A percentile compares a stretch with the other conserved stretches of the same genome.
Evolutionary conservation across 2,113 vertebrate genomes (phyloP).

Genomic region (Gila orcuttii): DNA sequence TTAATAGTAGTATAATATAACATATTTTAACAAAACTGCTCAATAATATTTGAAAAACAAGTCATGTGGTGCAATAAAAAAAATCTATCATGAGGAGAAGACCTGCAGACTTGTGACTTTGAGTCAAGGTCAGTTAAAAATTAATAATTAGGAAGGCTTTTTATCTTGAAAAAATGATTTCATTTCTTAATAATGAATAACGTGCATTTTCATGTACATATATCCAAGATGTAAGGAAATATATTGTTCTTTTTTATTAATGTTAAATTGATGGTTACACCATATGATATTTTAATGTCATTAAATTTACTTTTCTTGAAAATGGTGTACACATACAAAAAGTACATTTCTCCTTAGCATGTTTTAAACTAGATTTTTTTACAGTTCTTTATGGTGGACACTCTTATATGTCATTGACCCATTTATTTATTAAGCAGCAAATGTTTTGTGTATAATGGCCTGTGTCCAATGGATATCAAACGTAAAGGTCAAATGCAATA

Average conservation of each 20-base stretch:
- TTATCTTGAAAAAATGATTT: background rate
- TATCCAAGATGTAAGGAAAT: background rate
- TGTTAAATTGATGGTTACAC: background rate
- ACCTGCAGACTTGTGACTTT: no score
- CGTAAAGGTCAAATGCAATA: slow-evolving; percentile 46
- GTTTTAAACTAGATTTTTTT: background rate
- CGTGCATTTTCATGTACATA: background rate
- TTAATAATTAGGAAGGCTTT: background rate
- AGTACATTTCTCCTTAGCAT: background rate
- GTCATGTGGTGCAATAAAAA: no score
- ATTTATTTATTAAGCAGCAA: slow-evolving; percentile 29
- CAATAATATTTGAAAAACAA: no score
- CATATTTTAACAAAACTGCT: no score
- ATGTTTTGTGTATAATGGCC: slow-evolving; percentile 16
- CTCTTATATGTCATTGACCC: background rate
- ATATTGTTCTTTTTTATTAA: background rate
- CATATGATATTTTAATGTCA: background rate
- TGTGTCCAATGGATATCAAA: slow-evolving; percentile 33
- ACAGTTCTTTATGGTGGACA: background rate
- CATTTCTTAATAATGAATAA: background rate
- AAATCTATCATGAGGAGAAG: no score
- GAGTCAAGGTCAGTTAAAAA: background rate
- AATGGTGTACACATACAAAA: background rate
- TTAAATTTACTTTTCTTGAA: background rate
- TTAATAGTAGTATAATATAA: no score